Conservation (phyloP, 1,140 invertebrate species). For the Drosophila repleta region DNA sequence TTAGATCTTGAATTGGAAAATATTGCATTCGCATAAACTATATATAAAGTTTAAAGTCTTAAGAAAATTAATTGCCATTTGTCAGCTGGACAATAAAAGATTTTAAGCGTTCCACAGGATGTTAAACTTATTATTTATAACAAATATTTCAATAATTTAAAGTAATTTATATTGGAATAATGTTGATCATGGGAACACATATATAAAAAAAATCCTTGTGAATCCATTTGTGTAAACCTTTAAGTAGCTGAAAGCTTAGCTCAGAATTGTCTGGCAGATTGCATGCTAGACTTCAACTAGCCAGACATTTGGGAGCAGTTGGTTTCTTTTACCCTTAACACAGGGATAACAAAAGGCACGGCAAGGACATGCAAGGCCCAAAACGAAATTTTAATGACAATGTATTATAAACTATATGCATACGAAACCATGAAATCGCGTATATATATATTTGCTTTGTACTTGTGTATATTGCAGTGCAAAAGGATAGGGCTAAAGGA, state of each 20-base stretch:
- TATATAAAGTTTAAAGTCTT: too few relatives aligned
- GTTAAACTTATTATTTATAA: too few relatives aligned
- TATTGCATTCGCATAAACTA: background rate
- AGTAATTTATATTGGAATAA: too few relatives aligned
- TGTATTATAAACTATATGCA: slow-evolving; percentile 35
- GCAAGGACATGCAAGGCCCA: slow-evolving; percentile 64
- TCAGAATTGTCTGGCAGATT: slow-evolving; percentile 10
- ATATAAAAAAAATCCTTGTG: too few relatives aligned
- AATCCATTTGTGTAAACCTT: slow-evolving; percentile 54
- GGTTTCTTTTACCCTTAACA: background rate
- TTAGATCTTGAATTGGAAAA: slow-evolving; percentile 2
- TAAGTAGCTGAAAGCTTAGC: slow-evolving; percentile 54
- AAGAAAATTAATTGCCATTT: too few relatives aligned
- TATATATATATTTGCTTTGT: slow-evolving; percentile 9
- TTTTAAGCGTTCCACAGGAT: too few relatives aligned
- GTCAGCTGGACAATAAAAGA: too few relatives aligned
- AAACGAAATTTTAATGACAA: slow-evolving; percentile 73
- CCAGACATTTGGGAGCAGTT: slow-evolving; percentile 42
- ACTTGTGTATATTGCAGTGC: slow-evolving; percentile 12
- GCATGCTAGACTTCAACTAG: slow-evolving; percentile 42
- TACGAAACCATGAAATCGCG: slow-evolving; percentile 40
- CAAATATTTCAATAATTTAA: too few relatives aligned
- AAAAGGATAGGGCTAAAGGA: slow-evolving; percentile 60
- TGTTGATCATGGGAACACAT: too few relatives aligned
- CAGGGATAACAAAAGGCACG: slow-evolving; percentile 49